Evolutionary conservation across 2,113 vertebrate genomes (phyloP).

Genomic region (Hypanus sabinus): DNA sequence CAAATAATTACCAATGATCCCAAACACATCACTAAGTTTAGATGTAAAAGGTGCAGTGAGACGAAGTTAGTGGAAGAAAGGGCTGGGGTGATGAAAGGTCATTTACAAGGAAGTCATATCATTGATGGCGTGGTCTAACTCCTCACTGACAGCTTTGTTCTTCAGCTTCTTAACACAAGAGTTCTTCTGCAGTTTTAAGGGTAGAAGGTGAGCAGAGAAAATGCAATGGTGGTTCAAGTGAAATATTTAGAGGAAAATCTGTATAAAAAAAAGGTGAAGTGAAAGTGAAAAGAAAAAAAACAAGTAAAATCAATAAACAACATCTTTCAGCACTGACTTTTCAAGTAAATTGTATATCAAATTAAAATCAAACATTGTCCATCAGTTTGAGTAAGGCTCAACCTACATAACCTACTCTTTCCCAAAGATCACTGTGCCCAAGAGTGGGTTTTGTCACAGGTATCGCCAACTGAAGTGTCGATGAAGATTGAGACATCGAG

Average conservation of each 20-base stretch:
- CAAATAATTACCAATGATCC: conserved; percentile 35
- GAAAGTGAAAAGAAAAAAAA: conserved; percentile 47
- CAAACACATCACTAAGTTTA: neutral
- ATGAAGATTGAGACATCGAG: too few species aligned
- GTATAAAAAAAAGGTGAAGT: conserved; percentile 44
- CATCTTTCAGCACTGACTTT: neutral
- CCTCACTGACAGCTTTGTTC: conserved; percentile 81
- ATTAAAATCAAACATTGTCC: neutral
- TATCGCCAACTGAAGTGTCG: neutral
- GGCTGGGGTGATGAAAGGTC: neutral
- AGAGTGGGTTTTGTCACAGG: neutral
- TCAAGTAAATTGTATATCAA: fast-evolving
- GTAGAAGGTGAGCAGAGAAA: conserved; percentile 40
- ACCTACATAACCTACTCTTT: neutral
- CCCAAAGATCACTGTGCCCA: neutral
- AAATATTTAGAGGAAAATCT: conserved; percentile 47
- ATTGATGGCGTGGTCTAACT: conserved; percentile 78
- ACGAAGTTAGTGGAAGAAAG: neutral
- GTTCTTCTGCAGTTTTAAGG: conserved; percentile 62
- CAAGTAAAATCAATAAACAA: neutral
- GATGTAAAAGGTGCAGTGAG: neutral
- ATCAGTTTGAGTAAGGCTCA: neutral
- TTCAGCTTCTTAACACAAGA: conserved; percentile 85
- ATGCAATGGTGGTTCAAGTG: conserved; percentile 40
- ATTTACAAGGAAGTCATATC: conserved; percentile 76